Evolutionary conservation across 1,140 invertebrate species (phyloP), one percentile per base, ranked within the genome.

Genomic region (Drosophila gunungcola): DNA sequence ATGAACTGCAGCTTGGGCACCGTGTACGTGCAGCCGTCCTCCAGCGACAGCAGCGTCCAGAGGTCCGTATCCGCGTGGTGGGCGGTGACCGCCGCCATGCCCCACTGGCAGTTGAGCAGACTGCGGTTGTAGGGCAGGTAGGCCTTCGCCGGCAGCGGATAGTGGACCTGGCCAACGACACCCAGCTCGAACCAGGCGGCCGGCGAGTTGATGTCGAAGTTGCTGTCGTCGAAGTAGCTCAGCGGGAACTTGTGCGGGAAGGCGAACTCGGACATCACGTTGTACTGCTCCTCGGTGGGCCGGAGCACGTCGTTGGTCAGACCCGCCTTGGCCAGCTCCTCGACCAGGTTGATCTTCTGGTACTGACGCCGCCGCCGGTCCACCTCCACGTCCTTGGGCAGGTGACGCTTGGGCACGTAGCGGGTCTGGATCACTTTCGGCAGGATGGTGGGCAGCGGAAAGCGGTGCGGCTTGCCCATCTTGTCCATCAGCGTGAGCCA

Each of bases 371-470:
- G 77, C 0, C 81, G 78, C 0, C 91, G 89, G 52, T 92, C 91
- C 7, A 92, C 90, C 38, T 88, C 91, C 21, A 92, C 91, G 42
- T 92, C 91, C 12, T 91, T 90, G 25, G 91, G 91, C 13, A 92
- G 27, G 0, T 92, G 82, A 1, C 81, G 76, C 7, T 73, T 69
- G 16, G 85, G 75, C 54, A 92, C 91, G 13, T 60, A 69, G 0
- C 82, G 76, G 0, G 80, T 88, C 72, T 89, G 82, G 39, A 91
- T 86, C 2, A 92, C 85, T 55, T 92, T 92, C 2, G 91, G 91
- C 42, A 91, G 55, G 10, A 91, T 91, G 1, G 91, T 89, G 21
- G 88, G 85, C 49, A 92, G 27, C 0, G 91, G 91, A 42, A 90
- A 92, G 3, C 80, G 84, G 41, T 91, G 89, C 2, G 75, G 7